phyloP scores from a whole-genome alignment of 2,797 vertebrate genomes.

The Oreonectes daqikongensis region DNA sequence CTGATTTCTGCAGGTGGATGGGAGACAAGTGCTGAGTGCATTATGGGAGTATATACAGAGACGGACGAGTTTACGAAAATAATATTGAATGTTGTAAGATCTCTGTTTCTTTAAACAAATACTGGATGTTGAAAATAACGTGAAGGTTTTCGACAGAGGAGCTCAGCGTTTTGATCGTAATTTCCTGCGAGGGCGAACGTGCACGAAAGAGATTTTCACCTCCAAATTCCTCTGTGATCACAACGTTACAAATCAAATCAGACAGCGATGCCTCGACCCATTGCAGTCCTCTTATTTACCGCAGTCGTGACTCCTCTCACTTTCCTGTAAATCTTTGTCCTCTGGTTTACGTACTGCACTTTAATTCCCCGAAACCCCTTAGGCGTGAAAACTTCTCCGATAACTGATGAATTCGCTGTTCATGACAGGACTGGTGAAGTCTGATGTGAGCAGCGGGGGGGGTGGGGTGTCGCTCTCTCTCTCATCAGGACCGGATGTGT shows the following conservation, averaged over 20 bases:
- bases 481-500: not conserved
- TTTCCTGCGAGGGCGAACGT: constrained; percentile 14
- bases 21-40: constrained; percentile 38
- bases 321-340: constrained; percentile 42
- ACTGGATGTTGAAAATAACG: not conserved
- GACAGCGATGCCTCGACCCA: constrained; percentile 15
- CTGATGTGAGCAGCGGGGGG: not conserved
- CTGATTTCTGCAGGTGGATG: not conserved
- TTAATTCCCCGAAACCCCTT: constrained; percentile 28
- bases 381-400: constrained; percentile 10
- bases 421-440: constrained; percentile 8
- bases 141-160: not conserved
- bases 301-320: constrained; percentile 22
- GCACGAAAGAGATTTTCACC: constrained; percentile 4
- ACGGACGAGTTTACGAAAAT: not conserved
- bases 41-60: constrained; percentile 65
- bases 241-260: constrained; percentile 33
- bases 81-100: not conserved
- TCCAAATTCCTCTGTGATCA: constrained; percentile 30
- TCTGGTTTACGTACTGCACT: constrained; percentile 23
- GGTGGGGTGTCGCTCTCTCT: not conserved
- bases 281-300: constrained; percentile 28
- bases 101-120: not conserved
- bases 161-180: constrained; percentile 8
- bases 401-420: constrained; percentile 37